Percentiles rank a stretch among this genome's conserved stretches.
Conservation (phyloP, 2,113 vertebrate genomes). For the Scytalopus superciliaris region DNA sequence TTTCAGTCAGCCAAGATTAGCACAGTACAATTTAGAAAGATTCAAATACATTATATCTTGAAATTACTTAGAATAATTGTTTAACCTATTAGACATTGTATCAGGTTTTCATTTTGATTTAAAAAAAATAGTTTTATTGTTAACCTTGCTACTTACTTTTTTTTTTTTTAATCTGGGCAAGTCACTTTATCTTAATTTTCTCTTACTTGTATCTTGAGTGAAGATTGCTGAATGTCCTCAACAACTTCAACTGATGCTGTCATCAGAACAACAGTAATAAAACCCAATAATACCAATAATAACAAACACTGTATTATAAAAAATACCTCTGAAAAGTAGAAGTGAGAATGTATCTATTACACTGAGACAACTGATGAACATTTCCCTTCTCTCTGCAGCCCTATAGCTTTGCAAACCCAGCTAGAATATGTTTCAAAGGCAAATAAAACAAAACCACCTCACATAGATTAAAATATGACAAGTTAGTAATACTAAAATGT, state of each 20-base stretch:
- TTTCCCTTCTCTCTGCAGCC: background rate
- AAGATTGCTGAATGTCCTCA: background rate
- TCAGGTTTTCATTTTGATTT: background rate
- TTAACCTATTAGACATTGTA: background rate
- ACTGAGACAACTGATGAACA: background rate
- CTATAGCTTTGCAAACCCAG: background rate
- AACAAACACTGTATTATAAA: background rate
- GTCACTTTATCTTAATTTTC: background rate
- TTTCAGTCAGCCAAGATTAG: conserved; percentile 41
- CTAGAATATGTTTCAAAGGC: background rate
- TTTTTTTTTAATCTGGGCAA: background rate
- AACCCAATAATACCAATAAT: background rate
- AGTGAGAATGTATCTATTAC: background rate
- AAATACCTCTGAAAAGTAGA: background rate
- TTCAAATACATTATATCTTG: background rate
- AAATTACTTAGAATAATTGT: background rate
- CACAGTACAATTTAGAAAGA: background rate
- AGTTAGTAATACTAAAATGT: background rate
- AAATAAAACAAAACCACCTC: background rate
- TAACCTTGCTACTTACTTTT: background rate
- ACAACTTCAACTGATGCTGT: background rate
- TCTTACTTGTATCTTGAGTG: background rate
- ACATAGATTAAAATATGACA: conserved; percentile 4
- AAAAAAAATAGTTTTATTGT: background rate
- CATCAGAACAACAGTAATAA: background rate